Base-by-base conservation (phyloP, 2,113 vertebrate species). In the Carollia perspicillata region DNA sequence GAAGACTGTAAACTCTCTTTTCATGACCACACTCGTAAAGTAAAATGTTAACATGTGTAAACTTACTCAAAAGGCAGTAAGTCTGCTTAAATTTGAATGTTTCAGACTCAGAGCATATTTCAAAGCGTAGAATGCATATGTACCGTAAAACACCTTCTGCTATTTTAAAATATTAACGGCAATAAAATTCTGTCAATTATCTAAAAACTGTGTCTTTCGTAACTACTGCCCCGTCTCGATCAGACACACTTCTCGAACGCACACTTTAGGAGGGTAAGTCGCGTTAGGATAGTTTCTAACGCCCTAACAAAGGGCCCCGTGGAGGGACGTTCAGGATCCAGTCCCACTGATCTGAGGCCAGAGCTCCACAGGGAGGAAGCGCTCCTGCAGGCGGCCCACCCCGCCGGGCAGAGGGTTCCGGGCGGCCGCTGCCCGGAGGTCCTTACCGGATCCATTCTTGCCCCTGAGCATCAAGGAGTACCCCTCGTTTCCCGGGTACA, bases 391-490 rank as follows among this genome's bases (percentile, higher is more conserved):
- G 58, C 0, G 74, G n/a, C 42, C 92, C 30, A 65, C 28, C 30
- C 20, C 69, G 33, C 40, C 44, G 44, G 11, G 33, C 26, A 80
- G 26, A 95, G 2, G 6, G 2, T 51, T 17, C 44, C 22, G n/a
- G 53, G 30, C 47, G 23, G 8, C 30, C 40, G 30, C 42, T 40
- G 40, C 58, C 14, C 18, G 6, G 33, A 85, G 49, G 40, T 42
- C 93, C 97, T 98, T 98, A 99, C 99, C 99, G 97, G 99, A 99
- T 96, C 99, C 99, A 98, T 99, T 99, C 98, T 99, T 99, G 51
- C 99, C 99, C 98, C 99, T 99, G 97, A 99, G 99, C 99, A 99
- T 99, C 97, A 99, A 98, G 33, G 99, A 99, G 97, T 99, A 99
- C 94, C 99, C 99, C 98, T 99, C 99, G 85, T 99, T 99, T 98